Evolutionary conservation across 2,113 vertebrate genomes (phyloP).

Genomic region (Carettochelys insculpta): DNA sequence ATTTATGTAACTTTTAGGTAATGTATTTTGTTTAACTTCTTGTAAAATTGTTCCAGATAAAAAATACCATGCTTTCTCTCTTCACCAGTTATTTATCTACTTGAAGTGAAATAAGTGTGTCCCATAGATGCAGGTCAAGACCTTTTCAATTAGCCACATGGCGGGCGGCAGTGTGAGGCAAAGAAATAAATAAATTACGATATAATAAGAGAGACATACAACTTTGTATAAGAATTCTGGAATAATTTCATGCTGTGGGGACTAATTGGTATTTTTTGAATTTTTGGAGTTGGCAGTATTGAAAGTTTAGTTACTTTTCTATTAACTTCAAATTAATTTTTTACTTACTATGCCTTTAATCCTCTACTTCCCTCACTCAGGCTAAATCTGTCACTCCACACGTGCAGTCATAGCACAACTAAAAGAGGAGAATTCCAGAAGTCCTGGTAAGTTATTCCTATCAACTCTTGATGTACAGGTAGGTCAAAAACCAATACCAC

Average conservation of each 20-base stretch:
- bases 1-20: background rate
- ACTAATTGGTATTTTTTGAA: background rate
- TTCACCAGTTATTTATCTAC: background rate
- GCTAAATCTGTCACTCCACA: background rate
- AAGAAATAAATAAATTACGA: background rate
- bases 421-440: background rate
- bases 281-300: background rate
- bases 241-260: background rate
- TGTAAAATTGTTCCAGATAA: background rate
- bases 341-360: background rate
- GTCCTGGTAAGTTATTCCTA: background rate
- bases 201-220: background rate
- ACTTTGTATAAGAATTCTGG: background rate
- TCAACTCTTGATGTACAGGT: background rate
- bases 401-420: background rate
- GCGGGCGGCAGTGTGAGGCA: background rate
- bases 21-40: background rate
- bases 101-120: background rate
- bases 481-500: background rate
- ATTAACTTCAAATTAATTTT: background rate
- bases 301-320: background rate
- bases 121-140: background rate
- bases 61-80: background rate
- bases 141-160: background rate
- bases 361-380: background rate